Conservation (phyloP, 2,888 invertebrate species). For the Spisula solida region DNA sequence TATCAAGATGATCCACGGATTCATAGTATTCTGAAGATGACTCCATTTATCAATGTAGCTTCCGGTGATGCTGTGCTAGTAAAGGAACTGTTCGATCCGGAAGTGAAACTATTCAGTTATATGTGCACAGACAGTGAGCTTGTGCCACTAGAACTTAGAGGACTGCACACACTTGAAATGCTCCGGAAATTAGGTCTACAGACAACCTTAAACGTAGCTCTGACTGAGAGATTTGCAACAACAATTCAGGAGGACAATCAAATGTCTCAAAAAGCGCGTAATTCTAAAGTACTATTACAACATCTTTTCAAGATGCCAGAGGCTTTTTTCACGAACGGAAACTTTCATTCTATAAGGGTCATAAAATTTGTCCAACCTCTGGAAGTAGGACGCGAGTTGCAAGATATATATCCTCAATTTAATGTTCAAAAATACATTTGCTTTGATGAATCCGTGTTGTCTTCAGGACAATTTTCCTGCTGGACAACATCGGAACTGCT, state of each 20-base stretch:
- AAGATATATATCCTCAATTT: background rate
- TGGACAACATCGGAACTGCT: constrained; percentile 29
- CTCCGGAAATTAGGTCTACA: background rate
- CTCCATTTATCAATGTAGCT: background rate
- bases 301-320: background rate
- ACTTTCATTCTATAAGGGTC: background rate
- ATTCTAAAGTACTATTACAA: background rate
- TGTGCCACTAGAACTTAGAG: background rate
- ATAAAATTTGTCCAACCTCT: constrained; percentile 23
- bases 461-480: background rate
- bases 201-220: background rate
- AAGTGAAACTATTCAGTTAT: background rate
- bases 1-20: constrained; percentile 54
- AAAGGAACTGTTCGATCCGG: constrained; percentile 3
- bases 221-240: background rate
- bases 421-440: background rate
- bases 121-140: constrained; percentile 9
- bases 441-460: background rate
- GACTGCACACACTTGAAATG: background rate
- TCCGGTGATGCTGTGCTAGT: background rate
- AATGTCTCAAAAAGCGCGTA: background rate
- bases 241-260: background rate
- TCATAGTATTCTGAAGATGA: background rate
- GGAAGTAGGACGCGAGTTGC: background rate
- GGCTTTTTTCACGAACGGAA: background rate